Percentiles rank a stretch among this genome's conserved stretches.
Conservation (phyloP, 1,140 invertebrate species). For the Panonychus citri region DNA sequence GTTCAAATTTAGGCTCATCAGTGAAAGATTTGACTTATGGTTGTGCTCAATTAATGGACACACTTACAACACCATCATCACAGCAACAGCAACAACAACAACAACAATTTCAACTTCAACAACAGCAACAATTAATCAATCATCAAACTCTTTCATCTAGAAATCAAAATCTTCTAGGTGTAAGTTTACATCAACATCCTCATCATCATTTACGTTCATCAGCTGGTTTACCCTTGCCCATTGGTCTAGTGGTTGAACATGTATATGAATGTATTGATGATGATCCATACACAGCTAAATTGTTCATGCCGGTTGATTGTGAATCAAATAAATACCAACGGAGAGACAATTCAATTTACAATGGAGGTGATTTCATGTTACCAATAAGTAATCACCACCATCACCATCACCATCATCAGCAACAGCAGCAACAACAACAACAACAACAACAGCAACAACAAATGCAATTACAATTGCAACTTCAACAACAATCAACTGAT, state of each 20-base stretch:
- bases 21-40: neutral
- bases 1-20: neutral
- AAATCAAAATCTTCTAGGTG: neutral
- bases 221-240: neutral
- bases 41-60: neutral
- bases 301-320: slow-evolving; percentile 1
- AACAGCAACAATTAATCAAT: no score
- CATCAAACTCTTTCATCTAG: neutral
- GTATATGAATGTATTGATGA: slow-evolving; percentile 12
- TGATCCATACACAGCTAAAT: slow-evolving; percentile 8
- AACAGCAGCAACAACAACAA: no score
- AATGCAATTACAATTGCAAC: no score
- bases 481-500: no score
- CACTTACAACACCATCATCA: neutral
- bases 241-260: slow-evolving; percentile 6
- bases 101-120: no score
- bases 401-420: no score
- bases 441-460: no score
- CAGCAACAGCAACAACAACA: no score
- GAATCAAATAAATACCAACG: no score
- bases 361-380: no score
- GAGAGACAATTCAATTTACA: no score
- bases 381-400: no score
- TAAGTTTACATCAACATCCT: neutral
- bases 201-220: neutral